Evolutionary conservation across 35 echinoderm and acorn worm genomes (phyloP).

Genomic region (Ophioderma brevispina): DNA sequence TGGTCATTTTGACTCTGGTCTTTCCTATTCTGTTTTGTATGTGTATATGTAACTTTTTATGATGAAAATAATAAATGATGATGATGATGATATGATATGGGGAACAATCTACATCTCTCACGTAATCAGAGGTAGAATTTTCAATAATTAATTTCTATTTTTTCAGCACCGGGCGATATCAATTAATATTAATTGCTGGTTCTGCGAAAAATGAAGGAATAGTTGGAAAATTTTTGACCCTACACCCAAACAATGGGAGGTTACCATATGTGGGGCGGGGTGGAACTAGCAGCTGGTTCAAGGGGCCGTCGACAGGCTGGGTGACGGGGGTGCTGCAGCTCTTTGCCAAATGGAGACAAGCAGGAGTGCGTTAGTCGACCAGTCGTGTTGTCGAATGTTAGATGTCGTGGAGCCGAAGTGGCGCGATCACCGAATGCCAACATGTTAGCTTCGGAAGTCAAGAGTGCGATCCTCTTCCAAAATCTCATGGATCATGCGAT

Average conservation of each 20-base stretch:
- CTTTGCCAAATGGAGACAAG: neutral
- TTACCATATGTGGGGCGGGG: constrained; percentile 23
- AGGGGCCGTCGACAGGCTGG: constrained; percentile 36
- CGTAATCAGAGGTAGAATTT: no score
- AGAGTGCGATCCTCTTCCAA: constrained; percentile 2
- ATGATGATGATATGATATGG: no score
- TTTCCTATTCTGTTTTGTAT: no score
- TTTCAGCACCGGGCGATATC: neutral
- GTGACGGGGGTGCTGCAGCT: constrained; percentile 24
- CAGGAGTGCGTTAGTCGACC: neutral
- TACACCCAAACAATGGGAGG: constrained; percentile 8
- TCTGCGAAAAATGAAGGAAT: constrained; percentile 19
- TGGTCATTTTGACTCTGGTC: no score
- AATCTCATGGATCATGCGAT: neutral
- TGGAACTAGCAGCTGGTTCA: constrained; percentile 26
- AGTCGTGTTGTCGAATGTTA: neutral
- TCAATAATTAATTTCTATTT: neutral
- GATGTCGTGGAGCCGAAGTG: neutral
- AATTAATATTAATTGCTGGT: neutral
- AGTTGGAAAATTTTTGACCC: constrained; percentile 23
- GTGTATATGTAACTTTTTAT: no score
- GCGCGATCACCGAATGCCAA: neutral
- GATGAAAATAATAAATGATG: no score
- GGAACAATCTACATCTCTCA: no score
- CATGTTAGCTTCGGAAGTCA: neutral